Percentiles rank a stretch among this genome's conserved stretches.
phyloP scores from a whole-genome alignment of 1,140 invertebrate genomes.

The Coenobita brevimanus region DNA sequence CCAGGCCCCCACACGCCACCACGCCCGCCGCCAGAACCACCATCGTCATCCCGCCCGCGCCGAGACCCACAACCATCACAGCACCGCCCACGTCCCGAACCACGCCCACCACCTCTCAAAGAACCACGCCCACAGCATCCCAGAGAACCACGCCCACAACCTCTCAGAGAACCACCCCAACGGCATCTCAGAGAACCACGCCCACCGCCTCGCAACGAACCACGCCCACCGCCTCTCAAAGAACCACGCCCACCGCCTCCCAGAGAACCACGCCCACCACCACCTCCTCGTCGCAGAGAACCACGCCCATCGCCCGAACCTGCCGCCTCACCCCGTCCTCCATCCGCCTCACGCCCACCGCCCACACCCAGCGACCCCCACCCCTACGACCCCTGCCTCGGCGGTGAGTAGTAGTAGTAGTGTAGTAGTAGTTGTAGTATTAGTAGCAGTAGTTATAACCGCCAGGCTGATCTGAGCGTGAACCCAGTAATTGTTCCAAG shows the following conservation, averaged over 20 bases:
- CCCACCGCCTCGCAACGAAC: slow-evolving; percentile 26
- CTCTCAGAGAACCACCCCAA: slow-evolving; percentile 16
- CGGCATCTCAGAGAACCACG: slow-evolving; percentile 25
- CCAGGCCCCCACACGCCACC: slow-evolving; percentile 3
- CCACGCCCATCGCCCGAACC: slow-evolving; percentile 44
- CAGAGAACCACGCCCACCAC: slow-evolving; percentile 39
- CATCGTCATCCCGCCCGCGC: slow-evolving; percentile 33
- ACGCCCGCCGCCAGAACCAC: slow-evolving; percentile 38
- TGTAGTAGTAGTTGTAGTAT: no score
- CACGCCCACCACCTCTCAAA: background rate
- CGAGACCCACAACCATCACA: slow-evolving; percentile 21
- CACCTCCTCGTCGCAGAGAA: slow-evolving; percentile 35
- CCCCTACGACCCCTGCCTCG: slow-evolving; percentile 50
- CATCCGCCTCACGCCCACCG: slow-evolving; percentile 46
- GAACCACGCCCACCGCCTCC: slow-evolving; percentile 38
- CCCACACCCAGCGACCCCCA: slow-evolving; percentile 33
- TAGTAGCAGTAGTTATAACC: no score
- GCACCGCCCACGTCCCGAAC: slow-evolving; percentile 1
- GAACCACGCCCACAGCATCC: background rate
- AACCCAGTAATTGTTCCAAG: no score
- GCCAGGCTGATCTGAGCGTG: no score
- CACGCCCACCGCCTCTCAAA: slow-evolving; percentile 35
- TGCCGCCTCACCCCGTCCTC: slow-evolving; percentile 34
- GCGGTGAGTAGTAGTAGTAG: slow-evolving; percentile 25
- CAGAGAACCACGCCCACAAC: slow-evolving; percentile 6